Evolutionary conservation across 2,888 invertebrate species (phyloP).

Genomic region (Archips crataeganus): DNA sequence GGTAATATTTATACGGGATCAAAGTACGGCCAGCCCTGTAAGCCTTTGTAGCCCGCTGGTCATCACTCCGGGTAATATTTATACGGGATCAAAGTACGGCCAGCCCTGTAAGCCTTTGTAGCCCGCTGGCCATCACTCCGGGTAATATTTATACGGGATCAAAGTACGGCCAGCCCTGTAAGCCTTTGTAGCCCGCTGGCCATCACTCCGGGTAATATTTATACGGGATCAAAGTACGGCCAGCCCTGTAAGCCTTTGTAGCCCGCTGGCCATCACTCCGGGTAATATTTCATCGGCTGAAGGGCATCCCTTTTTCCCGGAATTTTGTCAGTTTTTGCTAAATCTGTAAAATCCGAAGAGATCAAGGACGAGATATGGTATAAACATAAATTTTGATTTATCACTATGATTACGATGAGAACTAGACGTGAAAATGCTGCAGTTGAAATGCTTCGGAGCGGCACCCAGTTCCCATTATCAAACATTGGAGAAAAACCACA

Average conservation of each 20-base stretch:
- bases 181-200: slow-evolving; percentile 1
- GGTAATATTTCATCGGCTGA: slow-evolving; percentile 5
- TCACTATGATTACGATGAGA: too few species aligned
- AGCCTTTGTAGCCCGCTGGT: not conserved
- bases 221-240: not conserved
- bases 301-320: not conserved
- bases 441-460: too few species aligned
- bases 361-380: not conserved
- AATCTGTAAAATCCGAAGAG: not conserved
- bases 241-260: not conserved
- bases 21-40: not conserved
- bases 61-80: not conserved
- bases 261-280: not conserved
- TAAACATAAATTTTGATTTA: too few species aligned
- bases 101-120: not conserved
- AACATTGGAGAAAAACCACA: too few species aligned
- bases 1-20: not conserved
- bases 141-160: not conserved
- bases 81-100: not conserved
- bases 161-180: not conserved
- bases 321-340: not conserved
- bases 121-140: not conserved
- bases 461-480: too few species aligned
- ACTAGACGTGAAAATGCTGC: too few species aligned
- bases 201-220: not conserved